Base-by-base conservation (phyloP, 2,888 invertebrate genomes). In the Sthenelais limicola region DNA sequence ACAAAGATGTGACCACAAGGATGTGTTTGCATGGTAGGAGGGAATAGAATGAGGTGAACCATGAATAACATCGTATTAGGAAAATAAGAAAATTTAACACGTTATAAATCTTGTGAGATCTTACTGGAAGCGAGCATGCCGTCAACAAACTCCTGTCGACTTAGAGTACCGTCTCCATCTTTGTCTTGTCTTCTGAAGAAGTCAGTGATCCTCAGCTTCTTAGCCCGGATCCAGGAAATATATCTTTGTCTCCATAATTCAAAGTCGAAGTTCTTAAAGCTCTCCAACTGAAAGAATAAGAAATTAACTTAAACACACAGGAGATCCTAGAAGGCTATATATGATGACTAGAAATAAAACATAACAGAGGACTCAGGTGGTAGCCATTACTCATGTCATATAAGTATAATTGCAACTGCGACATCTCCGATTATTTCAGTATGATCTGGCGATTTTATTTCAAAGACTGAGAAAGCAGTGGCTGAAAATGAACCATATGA, bases 251-350 rank as follows among this genome's bases (percentile, higher is more conserved):
- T 81, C 88, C 88, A 88, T 21, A 83, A 76, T 49, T 86, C 85
- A 80, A 88, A 87, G 77, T 87, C 84, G 80, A 88, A 88, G 79
- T 84, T 87, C 79, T 86, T 86, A 76, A 87, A 84, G 72, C 85
- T 87, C 74, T 87, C 87, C 80, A 86, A 74, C 86, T 86, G 76
- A 7, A 75, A 78, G 52, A 67, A 47, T 72, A 72, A 54, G 48
- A 71, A 32, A 32, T 12, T 32, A 32, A 24, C 30, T 49, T n/a
- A 49, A n/a, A 49, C 24, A 5, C n/a, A 5, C n/a, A 5, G 5
- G 49, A 49, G 7, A 5, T n/a, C n/a, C n/a, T n/a, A n/a, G n/a
- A 49, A 49, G 5, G 49, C 7, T 21, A 5, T 5, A 49, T n/a
- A 43, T 49, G 49, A 5, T 49, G 5, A 49, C 5, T 49, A 12